Percentiles rank a stretch among this genome's conserved stretches.
These are phyloP conservation scores for Elephas maximus DNA, from an alignment of 2,113 vertebrate genomes.

Conservation along the genomic window DNA sequence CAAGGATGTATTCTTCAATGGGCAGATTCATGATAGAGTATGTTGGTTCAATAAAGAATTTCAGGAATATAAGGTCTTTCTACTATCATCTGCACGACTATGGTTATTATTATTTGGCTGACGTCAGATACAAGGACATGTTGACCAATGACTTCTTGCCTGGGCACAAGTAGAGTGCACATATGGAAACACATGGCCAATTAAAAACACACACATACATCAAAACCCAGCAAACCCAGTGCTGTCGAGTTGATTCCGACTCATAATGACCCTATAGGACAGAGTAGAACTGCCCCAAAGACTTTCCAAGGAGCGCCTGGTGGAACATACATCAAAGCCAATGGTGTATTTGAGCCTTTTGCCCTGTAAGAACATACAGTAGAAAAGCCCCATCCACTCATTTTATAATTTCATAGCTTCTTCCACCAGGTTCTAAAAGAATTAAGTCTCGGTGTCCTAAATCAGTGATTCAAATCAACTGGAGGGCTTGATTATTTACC, in stretches of 20 bases:
- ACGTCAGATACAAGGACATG: not conserved
- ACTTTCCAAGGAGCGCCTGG: too few species aligned
- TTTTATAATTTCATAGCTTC: not conserved
- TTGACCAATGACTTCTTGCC: fast-evolving
- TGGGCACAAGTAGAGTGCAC: too few species aligned
- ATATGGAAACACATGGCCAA: not conserved
- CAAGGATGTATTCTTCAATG: not conserved
- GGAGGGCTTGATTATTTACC: not conserved
- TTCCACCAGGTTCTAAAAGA: not conserved
- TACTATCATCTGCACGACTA: not conserved
- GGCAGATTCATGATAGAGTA: not conserved
- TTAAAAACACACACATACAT: not conserved
- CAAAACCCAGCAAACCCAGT: too few species aligned
- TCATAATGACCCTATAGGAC: too few species aligned
- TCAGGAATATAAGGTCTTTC: not conserved
- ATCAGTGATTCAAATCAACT: not conserved
- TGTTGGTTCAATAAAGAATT: not conserved
- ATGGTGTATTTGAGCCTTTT: not conserved
- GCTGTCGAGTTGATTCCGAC: too few species aligned
- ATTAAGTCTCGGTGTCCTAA: not conserved
- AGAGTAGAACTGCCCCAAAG: too few species aligned
- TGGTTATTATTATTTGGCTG: not conserved
- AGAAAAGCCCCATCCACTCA: not conserved
- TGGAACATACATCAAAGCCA: too few species aligned
- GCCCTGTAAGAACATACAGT: not conserved